Conservation (phyloP, 2,888 invertebrate genomes). For the Plagodis dolabraria region DNA sequence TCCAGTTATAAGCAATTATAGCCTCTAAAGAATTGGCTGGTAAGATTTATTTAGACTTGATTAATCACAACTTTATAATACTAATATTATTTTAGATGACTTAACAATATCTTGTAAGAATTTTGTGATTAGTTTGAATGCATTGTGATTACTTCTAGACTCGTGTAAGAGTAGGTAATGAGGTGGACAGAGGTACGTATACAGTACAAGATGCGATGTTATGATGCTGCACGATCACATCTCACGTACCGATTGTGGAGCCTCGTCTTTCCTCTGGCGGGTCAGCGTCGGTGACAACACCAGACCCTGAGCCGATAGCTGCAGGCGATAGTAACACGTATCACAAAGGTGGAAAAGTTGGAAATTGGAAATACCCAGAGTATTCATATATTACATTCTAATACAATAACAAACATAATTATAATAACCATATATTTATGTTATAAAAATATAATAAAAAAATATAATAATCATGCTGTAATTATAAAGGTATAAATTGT, state of each 20-base stretch:
- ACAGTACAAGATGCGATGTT: constrained; percentile 16
- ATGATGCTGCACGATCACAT: constrained; percentile 37
- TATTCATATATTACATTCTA: background rate
- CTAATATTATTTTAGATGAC: background rate
- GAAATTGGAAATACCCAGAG: constrained; percentile 30
- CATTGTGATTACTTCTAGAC: background rate
- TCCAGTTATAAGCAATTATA: too few species aligned
- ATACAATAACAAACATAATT: too few species aligned
- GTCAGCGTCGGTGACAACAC: constrained; percentile 69
- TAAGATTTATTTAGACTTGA: too few species aligned
- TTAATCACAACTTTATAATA: too few species aligned
- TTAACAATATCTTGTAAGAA: background rate
- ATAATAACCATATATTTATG: background rate
- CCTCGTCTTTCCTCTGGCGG: constrained; percentile 62
- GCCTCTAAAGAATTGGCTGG: too few species aligned
- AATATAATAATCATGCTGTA: background rate
- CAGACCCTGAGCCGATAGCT: constrained; percentile 76
- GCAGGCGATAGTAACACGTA: constrained; percentile 60
- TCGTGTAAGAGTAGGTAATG: constrained; percentile 10
- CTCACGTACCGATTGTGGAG: constrained; percentile 66
- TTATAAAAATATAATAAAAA: background rate
- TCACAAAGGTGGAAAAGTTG: constrained; percentile 47
- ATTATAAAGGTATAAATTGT: too few species aligned
- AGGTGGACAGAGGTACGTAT: constrained; percentile 16
- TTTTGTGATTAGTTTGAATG: constrained; percentile 4